A percentile compares a stretch with the other conserved stretches of the same genome.
Conservation (phyloP, 2,888 invertebrate genomes). For the Plebejus melissa region DNA sequence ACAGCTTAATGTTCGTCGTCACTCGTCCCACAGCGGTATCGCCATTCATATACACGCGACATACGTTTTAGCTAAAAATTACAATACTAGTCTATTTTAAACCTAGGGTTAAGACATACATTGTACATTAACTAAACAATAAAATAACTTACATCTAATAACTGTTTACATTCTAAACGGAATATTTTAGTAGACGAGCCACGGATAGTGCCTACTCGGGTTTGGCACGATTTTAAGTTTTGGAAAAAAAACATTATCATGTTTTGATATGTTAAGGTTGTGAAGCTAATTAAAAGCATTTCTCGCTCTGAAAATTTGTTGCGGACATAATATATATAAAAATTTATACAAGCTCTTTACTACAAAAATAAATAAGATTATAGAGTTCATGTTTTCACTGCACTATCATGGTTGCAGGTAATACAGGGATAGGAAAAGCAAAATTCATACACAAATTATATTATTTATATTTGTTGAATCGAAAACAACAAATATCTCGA, state of each 20-base stretch:
- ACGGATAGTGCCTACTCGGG: conserved; percentile 45
- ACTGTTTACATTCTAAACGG: conserved; percentile 68
- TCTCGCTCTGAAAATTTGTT: conserved; percentile 29
- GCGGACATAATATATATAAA: conserved; percentile 5
- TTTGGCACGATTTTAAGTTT: conserved; percentile 56
- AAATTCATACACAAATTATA: conserved; percentile 8
- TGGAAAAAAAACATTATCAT: conserved; percentile 26
- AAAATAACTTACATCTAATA: conserved; percentile 71
- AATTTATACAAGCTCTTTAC: conserved; percentile 39
- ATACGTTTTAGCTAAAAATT: conserved; percentile 64
- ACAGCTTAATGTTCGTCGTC: neutral
- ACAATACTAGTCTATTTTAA: conserved; percentile 58
- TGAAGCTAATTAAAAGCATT: conserved; percentile 35
- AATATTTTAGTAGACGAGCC: conserved; percentile 53
- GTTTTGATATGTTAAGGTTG: conserved; percentile 50
- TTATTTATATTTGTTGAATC: conserved; percentile 20
- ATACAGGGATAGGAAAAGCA: neutral
- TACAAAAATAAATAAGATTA: conserved; percentile 53
- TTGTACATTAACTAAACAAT: conserved; percentile 67
- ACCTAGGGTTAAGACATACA: conserved; percentile 72
- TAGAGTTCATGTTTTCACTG: neutral
- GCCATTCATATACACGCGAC: conserved; percentile 69
- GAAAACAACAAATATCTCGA: conserved; percentile 27
- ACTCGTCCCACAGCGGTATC: conserved; percentile 42
- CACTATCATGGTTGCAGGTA: neutral